Base-by-base conservation (phyloP, 1,140 invertebrate genomes). In the Whitmania pigra region DNA sequence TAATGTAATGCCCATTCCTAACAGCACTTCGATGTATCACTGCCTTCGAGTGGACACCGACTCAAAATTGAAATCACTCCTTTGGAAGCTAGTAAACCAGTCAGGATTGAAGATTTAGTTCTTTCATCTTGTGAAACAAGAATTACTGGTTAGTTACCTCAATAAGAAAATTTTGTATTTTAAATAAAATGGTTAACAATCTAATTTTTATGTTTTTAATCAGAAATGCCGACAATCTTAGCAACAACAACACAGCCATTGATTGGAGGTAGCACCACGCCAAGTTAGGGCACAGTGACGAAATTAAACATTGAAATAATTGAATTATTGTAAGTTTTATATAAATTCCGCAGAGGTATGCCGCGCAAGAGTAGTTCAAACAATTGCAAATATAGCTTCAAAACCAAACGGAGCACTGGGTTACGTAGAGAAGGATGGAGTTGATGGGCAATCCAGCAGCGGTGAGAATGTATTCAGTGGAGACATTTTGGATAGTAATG, bases 1-100 rank as follows among this genome's bases (percentile, higher is more conserved):
- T 63, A n/a, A n/a, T n/a, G n/a, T 25, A 63, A 25, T 63, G 22
- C 22, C 57, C 9, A 18, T 63, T 63, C 29, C 11, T 63, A 63
- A 31, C 15, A 63, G 57, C 22, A 20, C 29, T 15, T 63, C 11
- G 57, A 63, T n/a, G 15, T 63, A 25, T n/a, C 57, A 63, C 22
- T 31, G 22, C 57, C 57, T 22, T 63, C 57, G 29, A 63, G 20
- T 31, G 57, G 57, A 25, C 22, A 63, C 57, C 22, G 20, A 17
- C 22, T 63, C 11, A 63, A 63, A 63, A 63, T 63, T 63, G 57
- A 63, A 63, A 25, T 63, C 29, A 25, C 57, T 25, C 29, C 57
- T 13, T 13, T 63, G 1, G 57, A 63, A 25, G 22, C 57, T 7
- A n/a, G 22, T 2, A 63, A 63, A 63, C 57, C 22, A 31, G 29